Evolutionary conservation across 2,888 invertebrate species (phyloP), one percentile per base, ranked within the genome.

Genomic region (Nemurella pictetii): DNA sequence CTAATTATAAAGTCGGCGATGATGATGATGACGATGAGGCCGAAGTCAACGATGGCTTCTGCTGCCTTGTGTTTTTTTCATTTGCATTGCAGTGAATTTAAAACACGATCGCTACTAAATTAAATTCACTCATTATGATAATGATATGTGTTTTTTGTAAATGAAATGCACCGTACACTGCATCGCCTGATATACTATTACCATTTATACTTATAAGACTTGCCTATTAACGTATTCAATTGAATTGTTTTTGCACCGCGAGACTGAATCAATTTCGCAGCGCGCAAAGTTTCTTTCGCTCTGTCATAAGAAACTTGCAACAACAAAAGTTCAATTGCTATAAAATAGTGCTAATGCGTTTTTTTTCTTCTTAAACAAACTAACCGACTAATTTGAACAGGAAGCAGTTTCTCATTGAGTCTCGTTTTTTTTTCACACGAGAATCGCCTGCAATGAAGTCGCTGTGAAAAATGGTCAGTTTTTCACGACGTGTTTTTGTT

Each of bases 311-410:
- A 55, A 2, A 20, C 55, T 55, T 55, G 55, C 55, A 55, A 55
- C 15, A 55, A 55, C 55, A 55, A 55, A 32, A 55, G 55, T 55
- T 55, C 55, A 55, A 55, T 26, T 26, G 75, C 75, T n/a, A 75
- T 75, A 75, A 75, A 25, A 26, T 75, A 3, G 26, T 75, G 75
- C 9, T 75, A 75, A 75, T 36, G 15, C 15, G 15, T 7, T 27
- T 28, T 75, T 75, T 32, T 32, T 25, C 26, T 75, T 26, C 9
- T 55, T 55, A 7, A 27, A 26, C 27, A 26, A 75, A 27, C 26
- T 27, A 75, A 26, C 7, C 75, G 75, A 26, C 75, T 75, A 75
- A 75, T 75, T 75, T 27, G 75, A 75, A 26, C 75, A n/a, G 75
- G 75, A 75, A 75, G 15, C 75, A 9, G 9, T 9, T 36, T 9